phyloP scores from a whole-genome alignment of 2,888 invertebrate species.

The Drosophila antonietae region DNA sequence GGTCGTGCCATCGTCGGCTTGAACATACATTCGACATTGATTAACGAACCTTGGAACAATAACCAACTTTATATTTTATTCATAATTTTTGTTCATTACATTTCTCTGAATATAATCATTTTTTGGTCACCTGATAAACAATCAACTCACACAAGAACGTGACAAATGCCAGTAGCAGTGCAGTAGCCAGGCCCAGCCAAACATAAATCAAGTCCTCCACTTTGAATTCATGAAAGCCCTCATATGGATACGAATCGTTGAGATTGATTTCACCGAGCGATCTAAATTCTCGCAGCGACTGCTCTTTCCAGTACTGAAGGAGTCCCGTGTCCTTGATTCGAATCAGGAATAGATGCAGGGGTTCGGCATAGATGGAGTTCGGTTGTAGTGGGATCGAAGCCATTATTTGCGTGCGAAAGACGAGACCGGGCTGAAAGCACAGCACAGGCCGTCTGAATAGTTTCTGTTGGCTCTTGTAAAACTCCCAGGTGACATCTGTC shows the following conservation, averaged over 20 bases:
- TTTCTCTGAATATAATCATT: neutral
- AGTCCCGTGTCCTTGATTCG: slow-evolving; percentile 42
- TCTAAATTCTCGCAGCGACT: slow-evolving; percentile 39
- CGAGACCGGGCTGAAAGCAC: slow-evolving; percentile 34
- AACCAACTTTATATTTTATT: neutral
- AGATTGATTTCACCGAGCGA: slow-evolving; percentile 40
- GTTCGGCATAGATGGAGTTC: slow-evolving; percentile 56
- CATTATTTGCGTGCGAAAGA: slow-evolving; percentile 29
- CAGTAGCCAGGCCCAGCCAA: slow-evolving; percentile 40
- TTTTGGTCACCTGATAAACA: neutral
- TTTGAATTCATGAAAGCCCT: slow-evolving; percentile 53
- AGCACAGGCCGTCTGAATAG: slow-evolving; percentile 39
- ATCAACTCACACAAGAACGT: slow-evolving; percentile 47
- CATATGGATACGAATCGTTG: slow-evolving; percentile 44
- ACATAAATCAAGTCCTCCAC: slow-evolving; percentile 53
- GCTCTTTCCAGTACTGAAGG: slow-evolving; percentile 44
- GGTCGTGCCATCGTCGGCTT: slow-evolving; percentile 30
- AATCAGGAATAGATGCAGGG: slow-evolving; percentile 46
- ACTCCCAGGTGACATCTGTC: slow-evolving; percentile 34
- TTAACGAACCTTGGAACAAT: slow-evolving; percentile 13
- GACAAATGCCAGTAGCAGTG: slow-evolving; percentile 9
- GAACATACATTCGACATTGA: slow-evolving; percentile 2
- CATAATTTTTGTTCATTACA: neutral
- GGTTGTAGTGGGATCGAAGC: slow-evolving; percentile 50
- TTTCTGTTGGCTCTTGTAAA: slow-evolving; percentile 47